Percentiles rank a stretch among this genome's conserved stretches.
Conservation (phyloP, 2,888 invertebrate genomes). For the Platerodrilus igneus region DNA sequence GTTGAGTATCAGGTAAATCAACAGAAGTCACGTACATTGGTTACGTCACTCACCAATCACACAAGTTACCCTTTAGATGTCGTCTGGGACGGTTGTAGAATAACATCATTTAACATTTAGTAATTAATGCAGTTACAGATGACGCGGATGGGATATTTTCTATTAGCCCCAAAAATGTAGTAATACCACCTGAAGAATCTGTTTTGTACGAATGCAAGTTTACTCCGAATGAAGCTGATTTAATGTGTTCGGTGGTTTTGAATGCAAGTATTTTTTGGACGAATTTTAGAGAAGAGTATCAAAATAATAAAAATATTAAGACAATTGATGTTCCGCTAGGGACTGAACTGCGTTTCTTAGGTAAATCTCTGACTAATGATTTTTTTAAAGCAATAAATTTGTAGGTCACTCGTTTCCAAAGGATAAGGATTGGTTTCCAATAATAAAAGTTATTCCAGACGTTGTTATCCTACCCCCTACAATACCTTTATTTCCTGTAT, state of each 20-base stretch:
- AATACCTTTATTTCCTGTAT: conserved; percentile 33
- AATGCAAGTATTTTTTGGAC: conserved; percentile 38
- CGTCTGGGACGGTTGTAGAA: conserved; percentile 33
- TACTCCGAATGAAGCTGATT: conserved; percentile 34
- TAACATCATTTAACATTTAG: no score
- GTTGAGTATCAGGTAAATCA: conserved; percentile 11
- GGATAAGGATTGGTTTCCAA: conserved; percentile 35
- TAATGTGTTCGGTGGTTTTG: conserved; percentile 37
- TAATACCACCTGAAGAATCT: conserved; percentile 34
- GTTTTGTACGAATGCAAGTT: conserved; percentile 43
- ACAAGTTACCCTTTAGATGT: conserved; percentile 24
- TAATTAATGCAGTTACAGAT: conserved; percentile 30
- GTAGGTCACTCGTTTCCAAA: conserved; percentile 38
- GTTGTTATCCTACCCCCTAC: conserved; percentile 35
- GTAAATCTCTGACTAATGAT: no score
- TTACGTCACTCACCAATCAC: conserved; percentile 32
- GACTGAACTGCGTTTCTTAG: conserved; percentile 33
- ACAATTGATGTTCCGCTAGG: conserved; percentile 31
- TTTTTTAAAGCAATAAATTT: not conserved
- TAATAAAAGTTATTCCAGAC: conserved; percentile 33
- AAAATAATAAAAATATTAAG: conserved; percentile 3
- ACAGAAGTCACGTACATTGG: conserved; percentile 14
- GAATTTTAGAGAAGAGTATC: conserved; percentile 7
- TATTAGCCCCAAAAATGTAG: conserved; percentile 36
- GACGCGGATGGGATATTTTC: conserved; percentile 35